Evolutionary conservation across 2,888 invertebrate species (phyloP).

Genomic region (Yponomeuta plumbellus): DNA sequence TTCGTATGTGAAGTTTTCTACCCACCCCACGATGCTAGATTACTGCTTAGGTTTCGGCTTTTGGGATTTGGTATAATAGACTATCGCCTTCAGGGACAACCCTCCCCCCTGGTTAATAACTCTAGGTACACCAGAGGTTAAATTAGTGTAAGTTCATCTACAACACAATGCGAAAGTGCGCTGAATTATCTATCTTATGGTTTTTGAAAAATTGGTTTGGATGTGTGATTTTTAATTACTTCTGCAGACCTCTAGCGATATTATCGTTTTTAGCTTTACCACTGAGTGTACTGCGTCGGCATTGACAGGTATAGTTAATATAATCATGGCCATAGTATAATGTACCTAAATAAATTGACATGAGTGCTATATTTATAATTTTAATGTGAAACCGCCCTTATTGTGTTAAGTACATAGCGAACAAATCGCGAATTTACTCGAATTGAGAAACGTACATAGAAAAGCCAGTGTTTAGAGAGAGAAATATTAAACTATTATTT

Average conservation of each 20-base stretch:
- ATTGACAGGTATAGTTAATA: slow-evolving; percentile 1
- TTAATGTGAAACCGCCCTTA: not conserved
- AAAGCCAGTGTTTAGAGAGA: not conserved
- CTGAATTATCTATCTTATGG: not conserved
- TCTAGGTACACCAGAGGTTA: not conserved
- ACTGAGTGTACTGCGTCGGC: slow-evolving; percentile 15
- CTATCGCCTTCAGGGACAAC: too few relatives aligned
- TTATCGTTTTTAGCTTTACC: not conserved
- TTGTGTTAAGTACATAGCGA: not conserved
- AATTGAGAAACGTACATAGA: not conserved
- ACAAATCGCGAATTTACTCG: not conserved
- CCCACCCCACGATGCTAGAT: too few relatives aligned
- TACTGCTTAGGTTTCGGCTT: too few relatives aligned
- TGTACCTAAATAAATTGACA: slow-evolving; percentile 13
- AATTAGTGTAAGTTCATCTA: not conserved
- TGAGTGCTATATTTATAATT: slow-evolving; percentile 11
- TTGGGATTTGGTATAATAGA: too few relatives aligned
- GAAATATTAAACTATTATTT: not conserved
- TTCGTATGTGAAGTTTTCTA: too few relatives aligned
- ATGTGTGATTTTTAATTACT: not conserved
- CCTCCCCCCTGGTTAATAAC: too few relatives aligned
- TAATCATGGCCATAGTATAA: slow-evolving; percentile 6
- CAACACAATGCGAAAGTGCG: not conserved
- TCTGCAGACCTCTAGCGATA: not conserved
- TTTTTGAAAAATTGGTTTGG: not conserved